Base-by-base conservation (phyloP, 2,888 invertebrate genomes). In the Suillia variegata region DNA sequence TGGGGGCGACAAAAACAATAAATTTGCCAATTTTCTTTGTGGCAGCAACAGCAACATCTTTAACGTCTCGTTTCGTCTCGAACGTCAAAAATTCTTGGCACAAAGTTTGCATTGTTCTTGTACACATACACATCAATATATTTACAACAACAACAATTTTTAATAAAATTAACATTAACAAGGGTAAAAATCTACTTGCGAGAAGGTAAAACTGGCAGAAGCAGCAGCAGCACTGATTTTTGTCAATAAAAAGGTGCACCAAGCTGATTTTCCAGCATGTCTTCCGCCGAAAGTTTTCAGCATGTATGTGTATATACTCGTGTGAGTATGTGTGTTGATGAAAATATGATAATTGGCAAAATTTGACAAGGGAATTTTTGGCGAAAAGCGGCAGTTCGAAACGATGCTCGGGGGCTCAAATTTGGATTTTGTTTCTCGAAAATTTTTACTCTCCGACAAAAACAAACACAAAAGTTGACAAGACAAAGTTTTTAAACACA, bases 311-410 rank as follows among this genome's bases (percentile, higher is more conserved):
- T 31, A 31, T 31, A 47, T 12, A 31, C 33, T 31, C 34, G 55
- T 26, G 31, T 21, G 48, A 2, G 18, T 45, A n/a, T 50, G 50
- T 24, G 24, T 24, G 50, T n/a, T 78, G 75, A 72, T 76, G 76
- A 75, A 78, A 79, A 79, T 79, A 79, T 79, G 80, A 79, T 79
- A 79, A 80, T 80, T 80, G 80, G 78, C 78, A 79, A 80, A n/a
- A 80, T 80, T 80, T 78, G 79, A 77, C 76, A 77, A 71, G 76
- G 76, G 78, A 77, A 77, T 76, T 77, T 77, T 73, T 73, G 38
- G 12, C 38, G n/a, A n/a, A n/a, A n/a, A 38, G 38, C 15, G 13
- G 38, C 4, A 38, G 10, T 38, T 38, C 13, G 6, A 38, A 38
- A n/a, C 10, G 38, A 38, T 10, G 4, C 6, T n/a, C 4, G 10